Base-by-base conservation (phyloP, 2,113 vertebrate genomes). In the Cynocephalus volans region DNA sequence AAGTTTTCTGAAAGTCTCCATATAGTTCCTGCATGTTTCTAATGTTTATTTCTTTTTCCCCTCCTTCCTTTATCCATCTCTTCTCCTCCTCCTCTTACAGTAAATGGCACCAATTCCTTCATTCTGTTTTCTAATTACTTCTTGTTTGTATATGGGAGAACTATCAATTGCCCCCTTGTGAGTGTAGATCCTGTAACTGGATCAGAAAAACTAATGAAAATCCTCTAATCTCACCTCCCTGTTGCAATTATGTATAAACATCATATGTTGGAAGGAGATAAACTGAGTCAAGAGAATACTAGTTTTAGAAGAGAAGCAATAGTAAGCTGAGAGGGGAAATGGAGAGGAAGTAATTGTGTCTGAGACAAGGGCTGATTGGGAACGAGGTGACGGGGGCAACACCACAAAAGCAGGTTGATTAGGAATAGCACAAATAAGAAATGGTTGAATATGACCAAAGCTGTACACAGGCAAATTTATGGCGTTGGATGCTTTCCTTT, bases 191-290 rank as follows among this genome's bases (percentile, higher is more conserved):
- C 17, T 79, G 6, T 81, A 89, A 92, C 17, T 88, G 13, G 69
- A 52, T 88, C 23, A 96, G 23, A 91, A 86, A 94, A 86, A 54
- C n/a, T 50, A 76, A 62, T 77, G 54, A 86, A 92, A 85, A 93
- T 73, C 56, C 36, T 86, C n/a, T 92, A 45, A 72, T 84, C 45
- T 93, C 2, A 26, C 18, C 41, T 92, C 12, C 41, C 7, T 93
- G 2, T 62, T 89, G 56, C 28, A 92, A 62, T 88, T 73, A 70
- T 60, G 56, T 73, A 19, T 26, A 97, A 54, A 33, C 9, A 73
- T 33, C 33, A 13, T 31, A 50, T 70, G 11, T 50, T 90, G 31
- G 85, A 84, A 62, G 73, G 50, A 54, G 48, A 90, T n/a, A 97
- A 80, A 84, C 2, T 72, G 76, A 96, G 21, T 84, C 80, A 67